phyloP scores from a whole-genome alignment of 2,113 vertebrate species.

The Zosterops lateralis region DNA sequence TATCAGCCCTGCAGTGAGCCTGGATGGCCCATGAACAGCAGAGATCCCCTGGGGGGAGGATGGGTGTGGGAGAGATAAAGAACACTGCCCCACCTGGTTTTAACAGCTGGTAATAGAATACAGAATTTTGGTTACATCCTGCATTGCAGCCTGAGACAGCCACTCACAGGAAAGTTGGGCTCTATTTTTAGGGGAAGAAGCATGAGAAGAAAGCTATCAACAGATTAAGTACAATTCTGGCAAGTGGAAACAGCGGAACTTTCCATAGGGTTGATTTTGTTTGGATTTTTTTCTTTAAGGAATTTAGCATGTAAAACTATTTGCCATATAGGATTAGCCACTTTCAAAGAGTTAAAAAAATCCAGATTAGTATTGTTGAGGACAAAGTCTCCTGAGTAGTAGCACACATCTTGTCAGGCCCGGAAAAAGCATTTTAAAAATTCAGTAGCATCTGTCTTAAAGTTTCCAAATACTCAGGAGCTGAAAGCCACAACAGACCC shows the following conservation, averaged over 20 bases:
- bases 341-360: not conserved
- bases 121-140: not conserved
- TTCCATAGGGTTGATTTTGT: rapidly evolving
- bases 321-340: not conserved
- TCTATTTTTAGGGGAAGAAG: not conserved
- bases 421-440: not conserved
- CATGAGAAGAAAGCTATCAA: not conserved
- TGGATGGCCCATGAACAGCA: no score
- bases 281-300: not conserved
- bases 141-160: not conserved
- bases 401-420: not conserved
- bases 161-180: not conserved
- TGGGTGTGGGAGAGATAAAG: no score
- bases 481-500: not conserved
- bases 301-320: not conserved
- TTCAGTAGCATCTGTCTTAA: not conserved
- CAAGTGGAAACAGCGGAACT: not conserved
- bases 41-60: no score
- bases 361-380: not conserved
- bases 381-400: not conserved
- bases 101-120: not conserved
- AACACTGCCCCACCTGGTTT: no score
- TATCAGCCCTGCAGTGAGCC: no score
- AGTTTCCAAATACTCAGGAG: not conserved
- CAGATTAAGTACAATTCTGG: not conserved